Conservation (phyloP, 2,113 vertebrate species). For the Puma concolor region DNA sequence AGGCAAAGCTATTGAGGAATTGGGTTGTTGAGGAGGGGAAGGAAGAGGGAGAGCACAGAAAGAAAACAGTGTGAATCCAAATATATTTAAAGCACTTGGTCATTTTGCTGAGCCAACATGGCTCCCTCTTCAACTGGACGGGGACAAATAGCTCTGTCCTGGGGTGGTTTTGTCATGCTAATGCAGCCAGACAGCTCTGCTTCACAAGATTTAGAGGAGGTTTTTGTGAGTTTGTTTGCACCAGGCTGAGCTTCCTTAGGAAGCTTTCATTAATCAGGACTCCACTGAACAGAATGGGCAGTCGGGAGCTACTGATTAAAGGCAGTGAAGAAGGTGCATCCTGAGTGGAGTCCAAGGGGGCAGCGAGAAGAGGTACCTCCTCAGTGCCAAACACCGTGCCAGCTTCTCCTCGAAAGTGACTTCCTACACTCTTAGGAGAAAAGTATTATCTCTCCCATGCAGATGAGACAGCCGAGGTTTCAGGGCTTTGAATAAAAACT, state of each 20-base stretch:
- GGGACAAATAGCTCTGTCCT: constrained; percentile 66
- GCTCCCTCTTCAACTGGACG: constrained; percentile 60
- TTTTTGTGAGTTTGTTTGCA: constrained; percentile 61
- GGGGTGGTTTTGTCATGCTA: constrained; percentile 71
- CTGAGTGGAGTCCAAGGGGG: constrained; percentile 3
- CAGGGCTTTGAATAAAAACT: constrained; percentile 21
- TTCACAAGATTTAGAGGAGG: constrained; percentile 48
- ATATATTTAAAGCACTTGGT: constrained; percentile 61
- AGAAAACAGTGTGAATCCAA: background rate
- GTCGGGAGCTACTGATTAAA: constrained; percentile 38
- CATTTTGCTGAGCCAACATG: constrained; percentile 66
- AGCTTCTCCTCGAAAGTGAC: background rate
- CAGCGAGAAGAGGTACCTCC: background rate
- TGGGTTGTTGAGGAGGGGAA: background rate
- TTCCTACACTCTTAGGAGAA: background rate
- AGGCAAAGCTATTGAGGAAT: background rate
- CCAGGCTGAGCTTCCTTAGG: constrained; percentile 28
- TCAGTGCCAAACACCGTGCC: background rate
- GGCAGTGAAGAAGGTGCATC: background rate
- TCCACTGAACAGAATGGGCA: background rate
- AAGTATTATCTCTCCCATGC: background rate
- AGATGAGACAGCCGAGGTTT: background rate
- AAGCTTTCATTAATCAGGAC: constrained; percentile 68
- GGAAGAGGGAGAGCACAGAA: background rate
- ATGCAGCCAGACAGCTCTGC: constrained; percentile 54